Evolutionary conservation across 1,140 invertebrate species (phyloP).

Genomic region (Panagrolaimus sp.): DNA sequence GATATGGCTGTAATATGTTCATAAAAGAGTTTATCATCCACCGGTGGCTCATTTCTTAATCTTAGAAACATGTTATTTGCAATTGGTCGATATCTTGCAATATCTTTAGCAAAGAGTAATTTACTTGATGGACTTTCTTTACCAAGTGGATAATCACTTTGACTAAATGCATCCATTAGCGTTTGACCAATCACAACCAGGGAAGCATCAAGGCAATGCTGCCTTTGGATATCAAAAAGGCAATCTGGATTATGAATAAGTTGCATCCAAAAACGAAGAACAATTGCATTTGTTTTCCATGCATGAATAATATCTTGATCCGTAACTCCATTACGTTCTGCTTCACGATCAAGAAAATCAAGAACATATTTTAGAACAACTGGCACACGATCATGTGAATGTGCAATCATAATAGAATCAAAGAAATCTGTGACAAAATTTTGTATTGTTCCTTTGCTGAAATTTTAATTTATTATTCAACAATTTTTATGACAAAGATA

Average conservation of each 20-base stretch:
- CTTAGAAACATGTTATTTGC: conserved; percentile 34
- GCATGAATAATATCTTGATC: conserved; percentile 85
- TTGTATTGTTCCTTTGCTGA: conserved; percentile 73
- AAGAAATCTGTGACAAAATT: conserved; percentile 89
- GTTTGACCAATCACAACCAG: conserved; percentile 89
- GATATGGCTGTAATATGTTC: conserved; percentile 42
- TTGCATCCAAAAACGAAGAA: conserved; percentile 90
- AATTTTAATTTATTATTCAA: no score
- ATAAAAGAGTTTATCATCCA: conserved; percentile 38
- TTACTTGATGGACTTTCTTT: conserved; percentile 86
- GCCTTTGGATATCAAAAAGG: conserved; percentile 91
- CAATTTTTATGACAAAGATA: no score
- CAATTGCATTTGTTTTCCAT: conserved; percentile 81
- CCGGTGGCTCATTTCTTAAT: conserved; percentile 28
- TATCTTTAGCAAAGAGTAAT: conserved; percentile 61
- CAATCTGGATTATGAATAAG: conserved; percentile 94
- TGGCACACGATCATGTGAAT: conserved; percentile 66
- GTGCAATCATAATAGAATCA: conserved; percentile 30
- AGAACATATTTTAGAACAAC: conserved; percentile 90
- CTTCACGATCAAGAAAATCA: conserved; percentile 84
- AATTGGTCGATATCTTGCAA: conserved; percentile 42
- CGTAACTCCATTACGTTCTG: conserved; percentile 68
- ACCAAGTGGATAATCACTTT: conserved; percentile 67
- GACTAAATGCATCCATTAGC: conserved; percentile 88
- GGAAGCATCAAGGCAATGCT: conserved; percentile 80